Evolutionary conservation across 2,113 vertebrate species (phyloP).

Genomic region (Peromyscus maniculatus): DNA sequence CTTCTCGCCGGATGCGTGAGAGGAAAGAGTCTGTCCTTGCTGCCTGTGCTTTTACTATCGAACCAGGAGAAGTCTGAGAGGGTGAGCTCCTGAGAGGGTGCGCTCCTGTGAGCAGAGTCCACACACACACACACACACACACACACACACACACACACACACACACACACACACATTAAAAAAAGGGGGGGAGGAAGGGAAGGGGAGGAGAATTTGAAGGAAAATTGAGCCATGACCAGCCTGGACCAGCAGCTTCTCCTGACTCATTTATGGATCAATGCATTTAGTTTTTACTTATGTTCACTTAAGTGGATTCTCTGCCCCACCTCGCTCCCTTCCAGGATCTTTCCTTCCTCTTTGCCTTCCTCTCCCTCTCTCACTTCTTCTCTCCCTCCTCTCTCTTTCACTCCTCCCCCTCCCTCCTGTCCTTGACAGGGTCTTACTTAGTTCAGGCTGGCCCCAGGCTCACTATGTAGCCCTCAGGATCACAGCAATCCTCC

Average conservation of each 20-base stretch:
- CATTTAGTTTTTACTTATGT: not conserved
- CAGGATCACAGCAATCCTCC: not conserved
- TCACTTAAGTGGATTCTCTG: not conserved
- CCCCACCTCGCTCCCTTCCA: too few species aligned
- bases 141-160: too few species aligned
- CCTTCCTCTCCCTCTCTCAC: too few species aligned
- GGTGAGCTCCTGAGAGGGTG: not conserved
- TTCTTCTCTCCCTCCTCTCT: not conserved
- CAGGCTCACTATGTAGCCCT: not conserved
- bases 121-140: not conserved
- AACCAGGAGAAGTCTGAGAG: not conserved
- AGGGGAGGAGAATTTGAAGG: not conserved
- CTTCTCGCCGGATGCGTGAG: not conserved
- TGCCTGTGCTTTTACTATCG: not conserved
- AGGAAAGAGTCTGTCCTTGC: not conserved
- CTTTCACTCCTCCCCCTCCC: fast-evolving
- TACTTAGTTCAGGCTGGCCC: not conserved
- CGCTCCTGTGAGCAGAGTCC: not conserved
- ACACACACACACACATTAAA: too few species aligned
- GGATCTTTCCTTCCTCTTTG: not conserved
- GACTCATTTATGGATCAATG: not conserved
- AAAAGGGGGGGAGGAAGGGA: too few species aligned
- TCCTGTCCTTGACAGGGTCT: not conserved
- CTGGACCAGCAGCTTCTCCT: not conserved
- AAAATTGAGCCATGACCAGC: not conserved